Evolutionary conservation across 2,888 invertebrate species (phyloP).

Genomic region (Blastobasis lacticolella): DNA sequence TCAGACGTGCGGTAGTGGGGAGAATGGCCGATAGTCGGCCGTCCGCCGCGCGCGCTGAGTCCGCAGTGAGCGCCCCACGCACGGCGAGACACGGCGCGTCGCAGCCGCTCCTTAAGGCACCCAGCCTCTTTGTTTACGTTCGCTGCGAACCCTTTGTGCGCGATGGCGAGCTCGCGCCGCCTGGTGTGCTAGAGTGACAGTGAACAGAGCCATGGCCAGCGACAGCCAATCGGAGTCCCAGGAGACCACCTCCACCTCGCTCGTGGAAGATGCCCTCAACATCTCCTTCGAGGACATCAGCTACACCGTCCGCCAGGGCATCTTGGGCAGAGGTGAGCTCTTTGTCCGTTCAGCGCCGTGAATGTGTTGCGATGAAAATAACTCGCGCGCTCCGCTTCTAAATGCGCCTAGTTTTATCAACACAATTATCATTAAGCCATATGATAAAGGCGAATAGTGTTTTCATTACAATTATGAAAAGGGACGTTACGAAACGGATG

Average conservation of each 20-base stretch:
- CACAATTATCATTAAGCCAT: constrained; percentile 20
- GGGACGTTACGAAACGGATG: neutral
- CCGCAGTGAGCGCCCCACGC: constrained; percentile 12
- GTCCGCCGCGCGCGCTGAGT: constrained; percentile 22
- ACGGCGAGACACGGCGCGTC: constrained; percentile 3
- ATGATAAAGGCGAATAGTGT: constrained; percentile 17
- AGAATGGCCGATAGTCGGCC: constrained; percentile 54
- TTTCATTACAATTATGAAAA: neutral
- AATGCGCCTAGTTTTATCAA: constrained; percentile 22
- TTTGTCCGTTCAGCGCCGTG: no score
- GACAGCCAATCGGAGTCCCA: constrained; percentile 51
- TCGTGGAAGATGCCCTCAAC: constrained; percentile 68
- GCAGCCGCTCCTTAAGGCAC: constrained; percentile 24
- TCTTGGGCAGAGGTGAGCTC: constrained; percentile 71
- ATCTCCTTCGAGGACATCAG: constrained; percentile 79
- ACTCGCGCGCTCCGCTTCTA: neutral
- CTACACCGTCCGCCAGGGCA: constrained; percentile 76
- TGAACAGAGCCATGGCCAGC: constrained; percentile 44
- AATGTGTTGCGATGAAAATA: no score
- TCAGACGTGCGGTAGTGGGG: constrained; percentile 39
- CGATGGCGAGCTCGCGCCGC: constrained; percentile 28
- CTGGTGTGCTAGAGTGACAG: constrained; percentile 21
- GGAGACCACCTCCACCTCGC: constrained; percentile 53
- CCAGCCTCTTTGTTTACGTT: constrained; percentile 52
- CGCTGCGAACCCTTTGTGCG: constrained; percentile 48